Evolutionary conservation across 2,888 invertebrate genomes (phyloP), one percentile per base, ranked within the genome.

Genomic region (Heliconius cydno): DNA sequence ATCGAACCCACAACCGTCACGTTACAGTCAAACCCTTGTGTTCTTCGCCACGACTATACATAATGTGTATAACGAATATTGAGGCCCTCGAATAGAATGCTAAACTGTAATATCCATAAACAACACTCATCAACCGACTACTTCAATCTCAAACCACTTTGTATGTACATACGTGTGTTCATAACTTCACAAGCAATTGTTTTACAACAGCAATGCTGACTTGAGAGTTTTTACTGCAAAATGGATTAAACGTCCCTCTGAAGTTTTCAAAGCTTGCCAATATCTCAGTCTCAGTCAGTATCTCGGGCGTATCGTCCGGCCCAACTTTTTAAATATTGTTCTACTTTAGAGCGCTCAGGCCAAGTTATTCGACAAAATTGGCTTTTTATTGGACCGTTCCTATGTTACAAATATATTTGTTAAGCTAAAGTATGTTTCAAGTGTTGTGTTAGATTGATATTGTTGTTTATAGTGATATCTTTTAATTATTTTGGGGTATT

Each of bases 311-410:
- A 74, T 73, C 60, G 77, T 63, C 73, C 63, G 68, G 73, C 38
- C 72, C 72, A 80, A 80, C 68, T 80, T 80, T 77, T 80, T 80
- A 77, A 80, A 80, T 78, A 77, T 77, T 77, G 77, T 74, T 41
- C 74, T 28, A 75, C 74, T 78, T 77, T 80, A 60, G 57, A 73
- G 46, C 68, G 63, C 70, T 77, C 22, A 25, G 65, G 22, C 52
- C 74, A 78, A 74, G 74, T 70, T 80, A 77, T 65, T 70, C 74
- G 34, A 38, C 28, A 74, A 65, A 77, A 80, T 74, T 77, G 68
- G 30, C 57, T 70, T 71, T 71, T 79, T 70, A 74, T 70, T 79
- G 75, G 52, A 1, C 25, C 12, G 75, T 22, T 65, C 22, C 75
- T 25, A 4, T 46, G 12, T 28, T 13, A 41, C 41, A 28, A 68